Evolutionary conservation across 1,140 invertebrate genomes (phyloP).

Genomic region (Panulirus ornatus): DNA sequence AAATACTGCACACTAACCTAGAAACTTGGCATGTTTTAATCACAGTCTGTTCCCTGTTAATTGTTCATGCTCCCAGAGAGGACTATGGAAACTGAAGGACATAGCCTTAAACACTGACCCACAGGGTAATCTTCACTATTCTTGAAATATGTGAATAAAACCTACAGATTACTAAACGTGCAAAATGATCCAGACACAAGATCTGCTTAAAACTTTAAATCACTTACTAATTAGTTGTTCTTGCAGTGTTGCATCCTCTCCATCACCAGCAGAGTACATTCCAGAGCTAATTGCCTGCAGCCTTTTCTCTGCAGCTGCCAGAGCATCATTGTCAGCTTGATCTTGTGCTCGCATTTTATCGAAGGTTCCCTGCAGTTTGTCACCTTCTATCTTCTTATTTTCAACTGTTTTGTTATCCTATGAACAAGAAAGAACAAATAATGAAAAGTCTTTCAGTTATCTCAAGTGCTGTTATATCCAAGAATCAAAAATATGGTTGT

Average conservation of each 20-base stretch:
- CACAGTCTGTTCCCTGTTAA: no score
- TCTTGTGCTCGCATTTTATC: constrained; percentile 85
- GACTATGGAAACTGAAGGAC: no score
- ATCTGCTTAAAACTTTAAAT: no score
- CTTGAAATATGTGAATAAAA: neutral
- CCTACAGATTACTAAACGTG: neutral
- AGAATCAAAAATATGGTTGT: no score
- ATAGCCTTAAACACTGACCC: no score
- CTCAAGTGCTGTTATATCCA: no score
- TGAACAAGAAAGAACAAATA: no score
- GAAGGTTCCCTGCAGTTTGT: constrained; percentile 84
- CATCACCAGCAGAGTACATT: constrained; percentile 87
- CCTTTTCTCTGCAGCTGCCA: constrained; percentile 86
- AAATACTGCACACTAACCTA: no score
- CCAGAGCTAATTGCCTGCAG: constrained; percentile 92
- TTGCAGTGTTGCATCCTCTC: constrained; percentile 90
- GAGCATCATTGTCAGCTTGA: constrained; percentile 83
- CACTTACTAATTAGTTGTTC: constrained; percentile 90
- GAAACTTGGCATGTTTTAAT: no score
- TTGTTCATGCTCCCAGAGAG: no score
- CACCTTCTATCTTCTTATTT: constrained; percentile 84
- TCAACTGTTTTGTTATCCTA: constrained; percentile 84
- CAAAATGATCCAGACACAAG: no score
- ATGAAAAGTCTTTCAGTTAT: no score
- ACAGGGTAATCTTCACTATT: neutral